These are phyloP conservation scores for Sparus aurata DNA, from an alignment of 2,797 vertebrate species.

Conservation along the genomic window DNA sequence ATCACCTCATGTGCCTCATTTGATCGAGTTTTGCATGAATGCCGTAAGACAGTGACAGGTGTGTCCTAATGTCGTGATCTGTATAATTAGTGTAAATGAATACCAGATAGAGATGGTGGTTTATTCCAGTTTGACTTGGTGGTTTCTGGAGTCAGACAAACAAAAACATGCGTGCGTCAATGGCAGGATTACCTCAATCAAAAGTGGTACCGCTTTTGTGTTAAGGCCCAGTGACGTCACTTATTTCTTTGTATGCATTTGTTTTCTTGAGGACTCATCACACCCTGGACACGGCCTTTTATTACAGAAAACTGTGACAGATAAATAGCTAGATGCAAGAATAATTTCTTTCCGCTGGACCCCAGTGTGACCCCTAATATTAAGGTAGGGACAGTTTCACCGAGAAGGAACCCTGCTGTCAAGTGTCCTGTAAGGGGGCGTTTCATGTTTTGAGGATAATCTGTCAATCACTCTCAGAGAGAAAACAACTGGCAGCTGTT, in stretches of 20 bases:
- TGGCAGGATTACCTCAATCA: no score
- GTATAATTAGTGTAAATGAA: conserved; percentile 1
- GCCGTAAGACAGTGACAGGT: neutral
- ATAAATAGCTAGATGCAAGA: no score
- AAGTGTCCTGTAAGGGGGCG: neutral
- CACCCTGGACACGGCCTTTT: neutral
- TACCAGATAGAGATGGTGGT: neutral
- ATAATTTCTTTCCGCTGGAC: no score
- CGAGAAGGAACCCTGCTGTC: neutral
- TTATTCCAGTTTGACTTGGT: neutral
- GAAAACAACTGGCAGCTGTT: neutral
- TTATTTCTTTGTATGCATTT: neutral
- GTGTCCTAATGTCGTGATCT: neutral
- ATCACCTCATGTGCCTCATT: neutral
- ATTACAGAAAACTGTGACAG: no score
- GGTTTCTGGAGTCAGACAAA: neutral
- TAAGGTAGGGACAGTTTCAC: no score
- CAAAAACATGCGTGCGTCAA: neutral
- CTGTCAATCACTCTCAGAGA: neutral
- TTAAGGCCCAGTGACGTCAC: neutral
- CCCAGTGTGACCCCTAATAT: neutral
- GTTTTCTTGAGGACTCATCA: neutral
- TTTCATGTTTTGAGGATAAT: neutral
- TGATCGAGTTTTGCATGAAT: neutral
- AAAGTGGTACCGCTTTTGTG: neutral